These are phyloP conservation scores for Gambusia holbrooki DNA, from an alignment of 2,113 vertebrate species.

Conservation along the genomic window DNA sequence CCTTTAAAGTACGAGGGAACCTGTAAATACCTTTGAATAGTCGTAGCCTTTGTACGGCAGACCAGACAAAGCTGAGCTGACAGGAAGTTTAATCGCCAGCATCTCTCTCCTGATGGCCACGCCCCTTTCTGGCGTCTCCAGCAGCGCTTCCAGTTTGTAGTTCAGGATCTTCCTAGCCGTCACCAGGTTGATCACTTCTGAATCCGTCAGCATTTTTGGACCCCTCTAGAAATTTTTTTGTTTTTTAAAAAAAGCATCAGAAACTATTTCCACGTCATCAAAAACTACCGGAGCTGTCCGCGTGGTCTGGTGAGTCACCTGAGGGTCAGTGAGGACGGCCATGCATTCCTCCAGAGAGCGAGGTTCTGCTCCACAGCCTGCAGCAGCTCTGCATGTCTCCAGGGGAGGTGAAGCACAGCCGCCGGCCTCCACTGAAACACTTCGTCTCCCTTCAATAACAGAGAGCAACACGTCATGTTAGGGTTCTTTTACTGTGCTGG, in stretches of 20 bases:
- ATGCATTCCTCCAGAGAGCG: slow-evolving; percentile 88
- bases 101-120: slow-evolving; percentile 92
- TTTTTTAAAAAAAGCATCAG: too few species aligned
- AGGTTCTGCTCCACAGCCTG: slow-evolving; percentile 67
- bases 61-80: slow-evolving; percentile 81
- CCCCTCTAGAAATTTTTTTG: slow-evolving; percentile 81
- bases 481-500: too few species aligned
- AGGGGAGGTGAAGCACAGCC: neutral
- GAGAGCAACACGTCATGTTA: neutral
- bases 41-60: slow-evolving; percentile 93
- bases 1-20: neutral
- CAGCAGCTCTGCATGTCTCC: slow-evolving; percentile 1
- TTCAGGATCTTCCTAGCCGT: slow-evolving; percentile 86
- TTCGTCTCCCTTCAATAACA: neutral
- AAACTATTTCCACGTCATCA: neutral
- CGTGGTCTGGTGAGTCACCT: slow-evolving; percentile 74
- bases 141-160: slow-evolving; percentile 89
- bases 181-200: slow-evolving; percentile 89
- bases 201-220: slow-evolving; percentile 86
- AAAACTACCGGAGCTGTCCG: neutral
- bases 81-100: slow-evolving; percentile 85
- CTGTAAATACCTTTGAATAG: slow-evolving; percentile 86
- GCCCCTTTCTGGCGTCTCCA: slow-evolving; percentile 91
- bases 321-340: slow-evolving; percentile 84
- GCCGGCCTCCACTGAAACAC: neutral